A percentile compares a stretch with the other conserved stretches of the same genome.
Evolutionary conservation across 2,797 vertebrate species (phyloP).

Genomic region (Melanotaenia nigrans): DNA sequence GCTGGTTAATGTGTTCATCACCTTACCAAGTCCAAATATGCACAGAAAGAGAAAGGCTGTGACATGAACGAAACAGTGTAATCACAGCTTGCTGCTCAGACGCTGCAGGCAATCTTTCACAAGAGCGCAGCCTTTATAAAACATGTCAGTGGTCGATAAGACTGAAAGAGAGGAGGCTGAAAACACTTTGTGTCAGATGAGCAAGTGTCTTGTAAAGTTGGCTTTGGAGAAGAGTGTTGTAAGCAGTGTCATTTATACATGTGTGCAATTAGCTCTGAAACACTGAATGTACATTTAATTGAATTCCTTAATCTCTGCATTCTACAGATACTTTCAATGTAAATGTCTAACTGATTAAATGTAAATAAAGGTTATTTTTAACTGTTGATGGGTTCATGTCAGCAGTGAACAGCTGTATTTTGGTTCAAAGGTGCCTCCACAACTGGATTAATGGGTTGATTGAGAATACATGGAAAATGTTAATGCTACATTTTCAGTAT

Average conservation of each 20-base stretch:
- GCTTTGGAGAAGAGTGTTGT: conserved; percentile 5
- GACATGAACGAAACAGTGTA: conserved; percentile 56
- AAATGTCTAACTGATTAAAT: too few relatives aligned
- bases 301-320: too few relatives aligned
- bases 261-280: background rate
- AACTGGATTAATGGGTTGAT: background rate
- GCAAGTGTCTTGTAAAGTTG: background rate
- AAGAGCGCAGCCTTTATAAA: conserved; percentile 52
- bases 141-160: conserved; percentile 57
- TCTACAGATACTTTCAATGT: too few relatives aligned
- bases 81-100: conserved; percentile 59
- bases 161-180: conserved; percentile 20
- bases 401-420: background rate
- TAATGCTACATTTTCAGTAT: too few relatives aligned
- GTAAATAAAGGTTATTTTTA: too few relatives aligned
- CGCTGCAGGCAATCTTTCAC: conserved; percentile 46
- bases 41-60: conserved; percentile 31
- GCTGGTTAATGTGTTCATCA: conserved; percentile 54
- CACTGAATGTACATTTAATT: background rate
- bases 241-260: conserved; percentile 1
- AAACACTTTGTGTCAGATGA: conserved; percentile 41
- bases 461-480: background rate
- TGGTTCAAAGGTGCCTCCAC: background rate
- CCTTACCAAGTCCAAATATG: conserved; percentile 44
- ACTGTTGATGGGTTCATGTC: background rate